Conservation (phyloP, 2,797 vertebrate species). For the Anguilla megastoma region DNA sequence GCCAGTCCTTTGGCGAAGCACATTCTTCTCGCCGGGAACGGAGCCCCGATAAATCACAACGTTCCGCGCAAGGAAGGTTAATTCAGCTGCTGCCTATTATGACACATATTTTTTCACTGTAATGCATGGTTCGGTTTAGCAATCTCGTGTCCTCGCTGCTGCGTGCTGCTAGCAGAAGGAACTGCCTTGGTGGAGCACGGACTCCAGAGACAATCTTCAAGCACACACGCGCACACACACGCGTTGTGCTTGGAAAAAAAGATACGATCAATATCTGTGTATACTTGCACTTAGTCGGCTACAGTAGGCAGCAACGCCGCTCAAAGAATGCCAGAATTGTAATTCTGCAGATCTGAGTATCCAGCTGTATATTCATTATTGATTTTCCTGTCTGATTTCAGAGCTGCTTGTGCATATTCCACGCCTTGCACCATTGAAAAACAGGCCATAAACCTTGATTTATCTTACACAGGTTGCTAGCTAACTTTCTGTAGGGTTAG, state of each 20-base stretch:
- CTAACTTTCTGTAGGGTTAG: background rate
- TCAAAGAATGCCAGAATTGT: background rate
- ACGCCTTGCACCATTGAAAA: background rate
- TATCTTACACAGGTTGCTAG: background rate
- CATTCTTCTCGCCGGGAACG: background rate
- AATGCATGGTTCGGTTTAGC: background rate
- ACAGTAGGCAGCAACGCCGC: background rate
- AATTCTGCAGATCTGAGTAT: background rate
- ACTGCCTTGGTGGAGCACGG: background rate
- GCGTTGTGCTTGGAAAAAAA: background rate
- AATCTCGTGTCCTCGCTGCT: background rate
- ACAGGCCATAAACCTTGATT: background rate
- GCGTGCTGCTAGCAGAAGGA: background rate
- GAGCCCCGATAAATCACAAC: background rate
- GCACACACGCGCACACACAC: background rate
- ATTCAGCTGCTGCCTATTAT: background rate
- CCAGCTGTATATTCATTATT: background rate
- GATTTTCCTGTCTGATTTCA: background rate
- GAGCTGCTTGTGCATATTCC: background rate
- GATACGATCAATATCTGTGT: background rate
- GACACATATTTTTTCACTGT: background rate
- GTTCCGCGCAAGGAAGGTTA: background rate
- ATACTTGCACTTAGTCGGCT: background rate
- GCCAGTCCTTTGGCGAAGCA: background rate
- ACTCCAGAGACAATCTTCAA: background rate